Conservation (phyloP, 2,113 vertebrate genomes). For the Sakesphorus luctuosus region DNA sequence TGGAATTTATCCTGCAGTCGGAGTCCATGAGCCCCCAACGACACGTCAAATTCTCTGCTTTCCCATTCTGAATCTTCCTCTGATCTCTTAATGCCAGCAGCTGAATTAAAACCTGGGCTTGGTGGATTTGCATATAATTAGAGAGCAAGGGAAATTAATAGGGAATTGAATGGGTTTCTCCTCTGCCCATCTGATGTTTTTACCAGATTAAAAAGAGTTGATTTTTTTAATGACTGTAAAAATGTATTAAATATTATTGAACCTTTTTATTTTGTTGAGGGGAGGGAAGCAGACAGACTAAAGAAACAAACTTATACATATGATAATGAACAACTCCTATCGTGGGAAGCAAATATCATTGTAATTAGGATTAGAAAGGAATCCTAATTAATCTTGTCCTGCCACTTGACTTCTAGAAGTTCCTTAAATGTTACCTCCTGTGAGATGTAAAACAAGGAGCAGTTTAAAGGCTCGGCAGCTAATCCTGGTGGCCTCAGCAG, state of each 20-base stretch:
- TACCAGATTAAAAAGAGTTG: slow-evolving; percentile 48
- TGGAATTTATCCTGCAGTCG: slow-evolving; percentile 45
- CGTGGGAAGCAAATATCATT: slow-evolving; percentile 59
- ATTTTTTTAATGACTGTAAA: slow-evolving; percentile 32
- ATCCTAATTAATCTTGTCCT: slow-evolving; percentile 69
- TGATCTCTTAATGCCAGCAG: slow-evolving; percentile 59
- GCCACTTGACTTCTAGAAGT: slow-evolving; percentile 64
- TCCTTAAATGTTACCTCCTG: slow-evolving; percentile 44
- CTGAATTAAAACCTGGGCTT: slow-evolving; percentile 65
- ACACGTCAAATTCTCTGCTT: slow-evolving; percentile 2
- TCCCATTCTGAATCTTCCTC: slow-evolving; percentile 37
- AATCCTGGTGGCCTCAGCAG: not conserved
- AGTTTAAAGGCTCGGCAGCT: not conserved
- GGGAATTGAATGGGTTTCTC: slow-evolving; percentile 59
- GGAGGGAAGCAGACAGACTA: slow-evolving; percentile 25
- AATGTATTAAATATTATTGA: slow-evolving; percentile 58
- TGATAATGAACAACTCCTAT: slow-evolving; percentile 56
- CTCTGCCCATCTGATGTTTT: slow-evolving; percentile 57
- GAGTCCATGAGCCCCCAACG: not conserved
- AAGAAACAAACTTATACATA: slow-evolving; percentile 56
- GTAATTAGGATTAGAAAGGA: slow-evolving; percentile 69
- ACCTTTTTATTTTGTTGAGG: not conserved
- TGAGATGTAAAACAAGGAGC: slow-evolving; percentile 18
- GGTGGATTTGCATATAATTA: slow-evolving; percentile 74
- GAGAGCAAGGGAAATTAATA: slow-evolving; percentile 63